Evolutionary conservation across 1,140 invertebrate species (phyloP).

Genomic region (Listronotus oregonensis): DNA sequence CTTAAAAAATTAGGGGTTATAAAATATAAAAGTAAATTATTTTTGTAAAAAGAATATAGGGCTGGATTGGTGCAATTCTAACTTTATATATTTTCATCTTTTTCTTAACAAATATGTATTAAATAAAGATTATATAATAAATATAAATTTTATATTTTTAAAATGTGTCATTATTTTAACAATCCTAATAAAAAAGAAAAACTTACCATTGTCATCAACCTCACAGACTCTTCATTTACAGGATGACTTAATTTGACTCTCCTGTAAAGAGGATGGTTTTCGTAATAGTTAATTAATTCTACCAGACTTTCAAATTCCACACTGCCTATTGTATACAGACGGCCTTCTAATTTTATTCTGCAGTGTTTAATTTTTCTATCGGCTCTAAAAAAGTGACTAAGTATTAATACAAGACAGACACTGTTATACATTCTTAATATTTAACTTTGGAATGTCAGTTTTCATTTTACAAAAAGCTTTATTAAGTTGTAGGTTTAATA

Average conservation of each 20-base stretch:
- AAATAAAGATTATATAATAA: conserved; percentile 4
- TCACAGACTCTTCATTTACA: conserved; percentile 80
- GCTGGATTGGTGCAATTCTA: conserved; percentile 38
- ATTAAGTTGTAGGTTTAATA: too few species aligned
- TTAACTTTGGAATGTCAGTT: too few species aligned
- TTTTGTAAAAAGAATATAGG: conserved; percentile 11
- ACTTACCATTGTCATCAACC: conserved; percentile 70
- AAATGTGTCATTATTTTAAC: conserved; percentile 16
- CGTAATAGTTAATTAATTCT: conserved; percentile 89
- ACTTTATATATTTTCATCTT: conserved; percentile 9
- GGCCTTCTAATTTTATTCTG: conserved; percentile 87
- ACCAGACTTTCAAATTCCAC: conserved; percentile 94
- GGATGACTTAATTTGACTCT: conserved; percentile 86
- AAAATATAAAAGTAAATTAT: neutral
- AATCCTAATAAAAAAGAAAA: too few species aligned
- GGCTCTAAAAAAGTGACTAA: conserved; percentile 64
- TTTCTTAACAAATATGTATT: conserved; percentile 13
- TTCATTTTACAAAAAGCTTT: too few species aligned
- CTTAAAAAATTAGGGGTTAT: neutral
- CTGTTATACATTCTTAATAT: too few species aligned
- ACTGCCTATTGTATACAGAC: conserved; percentile 87
- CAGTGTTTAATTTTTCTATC: conserved; percentile 96
- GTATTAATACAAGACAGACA: too few species aligned
- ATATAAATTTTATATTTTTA: conserved; percentile 14
- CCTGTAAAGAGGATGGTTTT: conserved; percentile 87